Conservation (phyloP, 2,113 vertebrate species). For the Parus major region DNA sequence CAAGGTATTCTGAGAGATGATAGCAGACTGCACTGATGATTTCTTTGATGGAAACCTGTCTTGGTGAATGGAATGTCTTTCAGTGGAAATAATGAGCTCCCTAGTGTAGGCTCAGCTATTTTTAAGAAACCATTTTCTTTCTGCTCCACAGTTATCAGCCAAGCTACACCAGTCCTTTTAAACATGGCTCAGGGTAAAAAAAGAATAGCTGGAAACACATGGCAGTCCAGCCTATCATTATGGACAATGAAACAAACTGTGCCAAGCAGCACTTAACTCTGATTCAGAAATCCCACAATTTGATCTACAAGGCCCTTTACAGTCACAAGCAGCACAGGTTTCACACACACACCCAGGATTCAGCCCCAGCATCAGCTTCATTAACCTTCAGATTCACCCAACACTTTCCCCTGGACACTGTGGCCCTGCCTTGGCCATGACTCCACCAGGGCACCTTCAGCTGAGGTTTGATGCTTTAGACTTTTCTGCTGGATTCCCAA, state of each 20-base stretch:
- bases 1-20: constrained; percentile 25
- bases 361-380: background rate
- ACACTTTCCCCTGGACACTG: background rate
- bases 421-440: background rate
- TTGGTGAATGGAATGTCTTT: constrained; percentile 26
- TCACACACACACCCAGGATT: background rate
- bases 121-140: constrained; percentile 33
- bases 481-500: background rate
- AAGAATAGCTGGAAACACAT: background rate
- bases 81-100: constrained; percentile 65
- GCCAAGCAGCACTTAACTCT: background rate
- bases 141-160: background rate
- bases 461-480: background rate
- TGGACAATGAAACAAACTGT: background rate
- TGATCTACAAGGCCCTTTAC: background rate
- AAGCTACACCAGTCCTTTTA: constrained; percentile 15
- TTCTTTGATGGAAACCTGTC: constrained; percentile 52
- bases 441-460: background rate
- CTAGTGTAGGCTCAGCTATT: constrained; percentile 43
- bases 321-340: background rate
- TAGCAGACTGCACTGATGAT: background rate
- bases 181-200: background rate
- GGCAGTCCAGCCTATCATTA: background rate
- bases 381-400: background rate
- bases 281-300: background rate